A percentile compares a stretch with the other conserved stretches of the same genome.
phyloP scores from a whole-genome alignment of 2,113 vertebrate species.

The Cheilinus undulatus region DNA sequence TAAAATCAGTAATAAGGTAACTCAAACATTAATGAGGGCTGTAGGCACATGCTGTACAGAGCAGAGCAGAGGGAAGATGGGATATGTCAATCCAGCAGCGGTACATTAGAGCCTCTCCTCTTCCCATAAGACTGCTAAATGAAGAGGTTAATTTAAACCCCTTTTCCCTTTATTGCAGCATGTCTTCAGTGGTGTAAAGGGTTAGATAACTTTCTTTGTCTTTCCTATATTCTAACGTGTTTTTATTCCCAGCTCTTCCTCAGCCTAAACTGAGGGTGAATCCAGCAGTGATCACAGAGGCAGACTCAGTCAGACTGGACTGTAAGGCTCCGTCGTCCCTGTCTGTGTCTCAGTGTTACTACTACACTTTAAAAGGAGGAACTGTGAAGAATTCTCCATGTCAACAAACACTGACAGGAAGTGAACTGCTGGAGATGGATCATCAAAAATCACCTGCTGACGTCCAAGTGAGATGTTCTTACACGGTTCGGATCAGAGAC shows the following conservation, averaged over 20 bases:
- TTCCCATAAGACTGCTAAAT: too few relatives aligned
- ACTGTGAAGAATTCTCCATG: rapidly evolving
- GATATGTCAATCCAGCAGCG: too few relatives aligned
- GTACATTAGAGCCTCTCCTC: too few relatives aligned
- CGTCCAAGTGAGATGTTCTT: conserved; percentile 32
- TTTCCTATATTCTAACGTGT: background rate
- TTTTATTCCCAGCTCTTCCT: background rate
- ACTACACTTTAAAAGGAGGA: rapidly evolving
- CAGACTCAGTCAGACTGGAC: conserved; percentile 22
- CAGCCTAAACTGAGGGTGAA: conserved; percentile 18
- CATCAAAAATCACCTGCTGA: background rate
- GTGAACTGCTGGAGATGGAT: conserved; percentile 18
- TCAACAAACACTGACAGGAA: conserved; percentile 21
- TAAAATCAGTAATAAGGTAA: too few relatives aligned
- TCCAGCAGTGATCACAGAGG: background rate
- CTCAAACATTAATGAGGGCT: too few relatives aligned
- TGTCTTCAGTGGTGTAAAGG: too few relatives aligned
- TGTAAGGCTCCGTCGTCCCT: conserved; percentile 11
- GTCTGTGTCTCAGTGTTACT: conserved; percentile 9
- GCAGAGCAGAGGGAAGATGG: too few relatives aligned
- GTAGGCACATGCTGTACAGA: too few relatives aligned
- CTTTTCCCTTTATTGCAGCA: too few relatives aligned
- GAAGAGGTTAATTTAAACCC: too few relatives aligned
- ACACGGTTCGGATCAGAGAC: background rate
- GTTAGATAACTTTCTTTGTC: too few relatives aligned